Conservation (phyloP, 2,113 vertebrate genomes). For the Pelecanoides urinatrix region DNA sequence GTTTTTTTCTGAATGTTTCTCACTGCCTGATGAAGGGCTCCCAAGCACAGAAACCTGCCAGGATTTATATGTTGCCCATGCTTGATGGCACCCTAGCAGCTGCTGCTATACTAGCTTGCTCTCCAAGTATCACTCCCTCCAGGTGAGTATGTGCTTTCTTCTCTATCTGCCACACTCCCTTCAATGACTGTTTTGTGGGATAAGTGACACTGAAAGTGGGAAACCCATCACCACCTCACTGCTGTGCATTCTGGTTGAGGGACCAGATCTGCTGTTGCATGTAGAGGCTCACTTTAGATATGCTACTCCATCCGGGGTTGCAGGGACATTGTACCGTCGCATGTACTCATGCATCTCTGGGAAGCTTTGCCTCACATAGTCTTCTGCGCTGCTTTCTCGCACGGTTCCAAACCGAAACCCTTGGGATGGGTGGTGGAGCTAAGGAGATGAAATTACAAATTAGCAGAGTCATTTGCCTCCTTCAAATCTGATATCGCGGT, state of each 20-base stretch:
- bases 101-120: background rate
- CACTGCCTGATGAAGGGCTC: background rate
- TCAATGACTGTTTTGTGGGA: background rate
- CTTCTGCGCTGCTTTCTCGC: constrained; percentile 87
- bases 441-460: constrained; percentile 35
- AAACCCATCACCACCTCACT: background rate
- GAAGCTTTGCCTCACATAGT: constrained; percentile 88
- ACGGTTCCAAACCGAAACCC: constrained; percentile 90
- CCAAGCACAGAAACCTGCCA: background rate
- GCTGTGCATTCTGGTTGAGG: background rate
- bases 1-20: background rate
- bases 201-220: background rate
- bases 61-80: background rate
- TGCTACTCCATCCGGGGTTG: constrained; percentile 82
- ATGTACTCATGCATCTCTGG: constrained; percentile 92
- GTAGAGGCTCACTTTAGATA: constrained; percentile 80
- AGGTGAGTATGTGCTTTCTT: background rate
- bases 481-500: background rate
- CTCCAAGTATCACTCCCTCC: background rate
- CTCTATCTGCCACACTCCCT: background rate
- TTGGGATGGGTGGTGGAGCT: constrained; percentile 90
- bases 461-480: background rate
- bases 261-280: background rate
- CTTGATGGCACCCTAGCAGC: background rate
- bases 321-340: constrained; percentile 87